Evolutionary conservation across 2,797 vertebrate genomes (phyloP).

Genomic region (Tragopan temminckii): DNA sequence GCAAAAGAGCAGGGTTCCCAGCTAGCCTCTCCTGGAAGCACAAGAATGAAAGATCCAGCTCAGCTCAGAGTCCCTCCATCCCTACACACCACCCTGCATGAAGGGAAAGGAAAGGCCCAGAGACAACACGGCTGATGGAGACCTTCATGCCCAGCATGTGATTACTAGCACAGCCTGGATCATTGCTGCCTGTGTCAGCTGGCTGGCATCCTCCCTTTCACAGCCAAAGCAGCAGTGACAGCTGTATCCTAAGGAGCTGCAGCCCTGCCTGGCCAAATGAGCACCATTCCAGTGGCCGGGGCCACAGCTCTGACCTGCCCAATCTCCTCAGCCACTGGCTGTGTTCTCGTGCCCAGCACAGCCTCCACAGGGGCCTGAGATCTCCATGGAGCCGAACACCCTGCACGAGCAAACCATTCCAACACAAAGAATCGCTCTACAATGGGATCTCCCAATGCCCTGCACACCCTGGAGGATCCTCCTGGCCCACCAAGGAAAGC

Average conservation of each 20-base stretch:
- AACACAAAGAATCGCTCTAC: not conserved
- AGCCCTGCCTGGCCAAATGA: not conserved
- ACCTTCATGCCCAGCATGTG: fast-evolving
- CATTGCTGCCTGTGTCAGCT: not conserved
- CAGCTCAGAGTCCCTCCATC: not conserved
- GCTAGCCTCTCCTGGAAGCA: not conserved
- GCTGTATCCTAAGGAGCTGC: not conserved
- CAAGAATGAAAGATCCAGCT: not conserved
- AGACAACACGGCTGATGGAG: fast-evolving
- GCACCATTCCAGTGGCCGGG: fast-evolving
- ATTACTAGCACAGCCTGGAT: not conserved
- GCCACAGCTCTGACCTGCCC: not conserved
- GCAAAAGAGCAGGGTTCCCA: not conserved
- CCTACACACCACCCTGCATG: not conserved
- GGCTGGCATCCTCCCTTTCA: not conserved
- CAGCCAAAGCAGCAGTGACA: not conserved
- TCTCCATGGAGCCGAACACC: not conserved
- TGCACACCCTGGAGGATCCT: not conserved
- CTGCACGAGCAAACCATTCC: not conserved
- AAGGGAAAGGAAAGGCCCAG: not conserved
- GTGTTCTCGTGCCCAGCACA: not conserved
- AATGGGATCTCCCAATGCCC: not conserved
- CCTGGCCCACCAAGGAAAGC: not conserved
- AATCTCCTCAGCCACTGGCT: fast-evolving
- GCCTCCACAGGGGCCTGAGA: not conserved